These are phyloP conservation scores for Silurus meridionalis DNA, from an alignment of 2,113 vertebrate species.

Conservation along the genomic window DNA sequence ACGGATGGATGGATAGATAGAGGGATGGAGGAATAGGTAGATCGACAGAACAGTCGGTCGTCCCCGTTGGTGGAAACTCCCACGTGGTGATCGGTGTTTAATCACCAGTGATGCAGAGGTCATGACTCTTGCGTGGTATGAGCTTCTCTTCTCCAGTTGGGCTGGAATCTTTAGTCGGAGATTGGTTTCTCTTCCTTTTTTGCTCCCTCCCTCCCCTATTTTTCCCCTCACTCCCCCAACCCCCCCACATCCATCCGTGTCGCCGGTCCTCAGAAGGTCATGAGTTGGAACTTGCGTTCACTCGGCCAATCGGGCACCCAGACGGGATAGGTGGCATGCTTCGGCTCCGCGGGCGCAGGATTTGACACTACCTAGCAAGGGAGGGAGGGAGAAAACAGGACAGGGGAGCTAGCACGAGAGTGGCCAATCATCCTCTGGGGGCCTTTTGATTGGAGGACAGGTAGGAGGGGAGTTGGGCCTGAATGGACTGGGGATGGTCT, in stretches of 20 bases:
- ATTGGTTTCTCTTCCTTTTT: neutral
- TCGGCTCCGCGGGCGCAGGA: constrained; percentile 80
- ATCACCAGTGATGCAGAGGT: constrained; percentile 15
- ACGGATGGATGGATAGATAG: neutral
- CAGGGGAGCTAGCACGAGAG: constrained; percentile 77
- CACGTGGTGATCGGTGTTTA: neutral
- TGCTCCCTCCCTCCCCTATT: neutral
- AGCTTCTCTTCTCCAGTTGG: constrained; percentile 27
- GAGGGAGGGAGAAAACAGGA: constrained; percentile 72
- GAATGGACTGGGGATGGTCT: constrained; percentile 42
- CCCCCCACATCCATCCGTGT: constrained; percentile 43
- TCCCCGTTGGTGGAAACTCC: neutral
- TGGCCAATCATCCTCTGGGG: constrained; percentile 65
- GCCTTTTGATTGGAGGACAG: constrained; percentile 55
- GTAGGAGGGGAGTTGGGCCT: constrained; percentile 42
- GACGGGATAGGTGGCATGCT: constrained; percentile 82
- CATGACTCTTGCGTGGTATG: neutral
- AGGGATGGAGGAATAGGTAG: constrained; percentile 14
- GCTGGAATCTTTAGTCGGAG: constrained; percentile 11
- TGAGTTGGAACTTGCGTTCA: constrained; percentile 82
- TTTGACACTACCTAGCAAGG: constrained; percentile 82
- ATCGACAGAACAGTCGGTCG: neutral
- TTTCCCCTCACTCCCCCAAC: constrained; percentile 5
- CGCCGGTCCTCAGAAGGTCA: constrained; percentile 80
- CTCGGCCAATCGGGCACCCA: constrained; percentile 81